Conservation (phyloP, 2,888 invertebrate species). For the Stenurella melanura region DNA sequence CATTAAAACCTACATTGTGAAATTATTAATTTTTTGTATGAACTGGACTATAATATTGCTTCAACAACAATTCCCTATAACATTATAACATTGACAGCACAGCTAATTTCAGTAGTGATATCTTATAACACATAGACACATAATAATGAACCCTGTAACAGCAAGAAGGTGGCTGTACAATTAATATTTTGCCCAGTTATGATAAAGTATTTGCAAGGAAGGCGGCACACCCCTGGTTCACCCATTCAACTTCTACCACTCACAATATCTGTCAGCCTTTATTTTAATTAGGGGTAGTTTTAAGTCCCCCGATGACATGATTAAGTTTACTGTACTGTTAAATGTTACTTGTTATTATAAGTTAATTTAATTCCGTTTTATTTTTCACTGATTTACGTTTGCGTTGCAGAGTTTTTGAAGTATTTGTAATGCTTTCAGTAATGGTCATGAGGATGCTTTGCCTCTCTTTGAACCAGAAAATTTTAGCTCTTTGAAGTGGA, state of each 20-base stretch:
- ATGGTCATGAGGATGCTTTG: neutral
- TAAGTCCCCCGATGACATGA: conserved; percentile 49
- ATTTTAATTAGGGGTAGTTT: conserved; percentile 39
- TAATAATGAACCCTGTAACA: conserved; percentile 28
- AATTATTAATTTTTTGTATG: conserved; percentile 22
- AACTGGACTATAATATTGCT: conserved; percentile 42
- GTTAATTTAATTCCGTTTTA: conserved; percentile 50
- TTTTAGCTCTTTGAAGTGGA: neutral
- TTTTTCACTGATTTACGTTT: conserved; percentile 31
- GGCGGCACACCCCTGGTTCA: conserved; percentile 27
- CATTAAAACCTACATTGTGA: neutral
- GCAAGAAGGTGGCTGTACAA: conserved; percentile 33
- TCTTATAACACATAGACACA: conserved; percentile 40
- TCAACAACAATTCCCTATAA: conserved; percentile 50
- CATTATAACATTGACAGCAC: conserved; percentile 65
- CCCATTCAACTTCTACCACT: conserved; percentile 23
- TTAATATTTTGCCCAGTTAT: conserved; percentile 32
- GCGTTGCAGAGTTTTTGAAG: conserved; percentile 36
- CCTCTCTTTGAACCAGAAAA: neutral
- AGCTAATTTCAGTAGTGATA: conserved; percentile 54
- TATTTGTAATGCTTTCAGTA: neutral
- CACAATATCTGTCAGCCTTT: conserved; percentile 8
- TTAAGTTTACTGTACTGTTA: conserved; percentile 60
- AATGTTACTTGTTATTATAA: conserved; percentile 59
- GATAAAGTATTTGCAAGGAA: conserved; percentile 16